phyloP scores from a whole-genome alignment of 2,888 invertebrate genomes.

The Marronus borbonicus region DNA sequence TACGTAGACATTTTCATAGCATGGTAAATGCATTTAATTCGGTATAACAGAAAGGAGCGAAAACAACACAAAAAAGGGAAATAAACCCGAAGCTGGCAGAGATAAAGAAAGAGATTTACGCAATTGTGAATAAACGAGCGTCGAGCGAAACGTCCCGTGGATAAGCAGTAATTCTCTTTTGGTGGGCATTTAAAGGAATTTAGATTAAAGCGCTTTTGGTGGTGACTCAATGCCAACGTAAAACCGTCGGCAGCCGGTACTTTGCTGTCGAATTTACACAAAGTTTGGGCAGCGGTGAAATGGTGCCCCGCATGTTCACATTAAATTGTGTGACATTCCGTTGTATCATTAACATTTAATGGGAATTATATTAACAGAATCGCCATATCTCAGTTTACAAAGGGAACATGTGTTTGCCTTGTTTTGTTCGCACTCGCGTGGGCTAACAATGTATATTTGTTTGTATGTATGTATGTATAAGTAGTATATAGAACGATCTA shows the following conservation, averaged over 20 bases:
- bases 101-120: conserved; percentile 46
- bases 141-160: conserved; percentile 38
- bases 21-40: conserved; percentile 27
- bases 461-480: conserved; percentile 49
- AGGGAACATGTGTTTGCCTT: conserved; percentile 69
- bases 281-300: conserved; percentile 65
- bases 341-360: conserved; percentile 70
- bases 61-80: conserved; percentile 17
- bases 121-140: conserved; percentile 46
- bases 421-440: conserved; percentile 59
- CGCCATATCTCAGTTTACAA: conserved; percentile 67
- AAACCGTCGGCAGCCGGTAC: conserved; percentile 60
- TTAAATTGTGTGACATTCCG: conserved; percentile 69
- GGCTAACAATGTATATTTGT: conserved; percentile 55
- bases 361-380: conserved; percentile 66
- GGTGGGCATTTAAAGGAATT: conserved; percentile 61
- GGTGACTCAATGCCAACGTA: conserved; percentile 60
- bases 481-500: conserved; percentile 24
- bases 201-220: conserved; percentile 63
- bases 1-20: conserved; percentile 22
- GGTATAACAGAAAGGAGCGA: conserved; percentile 13
- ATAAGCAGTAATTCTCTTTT: conserved; percentile 47
- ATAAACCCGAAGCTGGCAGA: conserved; percentile 40
- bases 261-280: conserved; percentile 67
- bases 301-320: conserved; percentile 65